Evolutionary conservation across 2,113 vertebrate genomes (phyloP), one percentile per base, ranked within the genome.

Genomic region (Rallus limicola): DNA sequence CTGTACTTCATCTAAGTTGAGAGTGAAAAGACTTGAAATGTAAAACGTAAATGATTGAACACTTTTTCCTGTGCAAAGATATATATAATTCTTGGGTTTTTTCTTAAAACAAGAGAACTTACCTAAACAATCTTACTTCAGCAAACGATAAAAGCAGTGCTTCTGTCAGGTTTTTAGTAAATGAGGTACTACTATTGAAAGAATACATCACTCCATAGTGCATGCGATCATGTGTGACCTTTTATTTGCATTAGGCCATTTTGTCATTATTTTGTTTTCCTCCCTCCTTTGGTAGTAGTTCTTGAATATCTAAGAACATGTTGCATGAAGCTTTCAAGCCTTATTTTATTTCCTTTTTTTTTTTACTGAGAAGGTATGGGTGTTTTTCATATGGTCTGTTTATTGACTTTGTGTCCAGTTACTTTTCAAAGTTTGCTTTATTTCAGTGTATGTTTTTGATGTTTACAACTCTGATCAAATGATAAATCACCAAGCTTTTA

Each of bases 101-200:
- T 93, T 95, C 95, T 96, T 69, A 60, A 93, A 96, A 88, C 56
- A 94, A 92, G 80, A 97, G 79, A 98, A 82, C 80, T 93, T 95
- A 93, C 83, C 83, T 96, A 82, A 97, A 95, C 42, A 92, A 70
- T 92, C 91, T 94, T 74, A 48, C 56, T 88, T 97, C 90, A 97
- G 93, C 92, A 90, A 93, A 95, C 63, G 31, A 82, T 76, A 94
- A 97, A 97, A 98, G 94, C 74, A 74, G 97, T 98, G 98, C 98
- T 98, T 97, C 98, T 98, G 96, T 97, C 97, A 90, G 96, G 96
- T 95, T 86, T 97, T 97, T 98, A 98, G 97, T 98, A 96, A 96
- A 97, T 95, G 98, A 96, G 92, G 94, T 94, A 97, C 92, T 97
- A 72, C 79, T 94, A 59, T 75, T 97, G 94, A 97, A 97, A 93